These are phyloP conservation scores for Pangasianodon gigas DNA, from an alignment of 2,113 vertebrate species.

Conservation along the genomic window DNA sequence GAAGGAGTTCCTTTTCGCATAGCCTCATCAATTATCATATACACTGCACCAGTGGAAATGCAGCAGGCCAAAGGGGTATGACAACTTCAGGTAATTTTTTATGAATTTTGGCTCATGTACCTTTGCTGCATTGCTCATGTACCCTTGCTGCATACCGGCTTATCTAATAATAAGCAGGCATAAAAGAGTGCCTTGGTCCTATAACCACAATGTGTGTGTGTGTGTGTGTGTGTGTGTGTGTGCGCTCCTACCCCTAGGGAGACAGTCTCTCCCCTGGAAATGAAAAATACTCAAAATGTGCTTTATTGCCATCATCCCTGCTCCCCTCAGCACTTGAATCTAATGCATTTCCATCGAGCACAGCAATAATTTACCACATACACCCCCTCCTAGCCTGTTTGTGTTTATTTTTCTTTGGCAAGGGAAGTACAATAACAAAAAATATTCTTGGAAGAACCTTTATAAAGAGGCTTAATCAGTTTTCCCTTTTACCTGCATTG, in stretches of 20 bases:
- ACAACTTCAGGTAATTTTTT: constrained; percentile 40
- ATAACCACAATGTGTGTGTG: constrained; percentile 39
- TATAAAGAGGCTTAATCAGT: neutral
- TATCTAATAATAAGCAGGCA: constrained; percentile 46
- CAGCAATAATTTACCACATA: constrained; percentile 54
- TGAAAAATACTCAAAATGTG: constrained; percentile 58
- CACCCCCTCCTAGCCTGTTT: constrained; percentile 1
- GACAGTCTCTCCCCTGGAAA: constrained; percentile 53
- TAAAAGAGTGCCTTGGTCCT: constrained; percentile 35
- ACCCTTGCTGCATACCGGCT: constrained; percentile 2
- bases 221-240: constrained; percentile 39
- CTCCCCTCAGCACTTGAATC: constrained; percentile 51
- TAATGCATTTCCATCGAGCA: constrained; percentile 56
- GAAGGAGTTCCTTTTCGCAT: neutral
- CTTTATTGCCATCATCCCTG: constrained; percentile 48
- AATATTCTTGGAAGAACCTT: too few relatives aligned
- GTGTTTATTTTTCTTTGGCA: constrained; percentile 32
- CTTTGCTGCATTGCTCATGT: constrained; percentile 23
- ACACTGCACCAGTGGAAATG: neutral
- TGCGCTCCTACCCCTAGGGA: constrained; percentile 46
- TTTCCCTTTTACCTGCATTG: neutral
- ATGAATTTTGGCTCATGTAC: constrained; percentile 35
- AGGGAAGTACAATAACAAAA: constrained; percentile 10
- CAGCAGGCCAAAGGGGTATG: constrained; percentile 16
- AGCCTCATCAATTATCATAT: constrained; percentile 11